A percentile compares a stretch with the other conserved stretches of the same genome.
Evolutionary conservation across 2,888 invertebrate species (phyloP).

Genomic region (Allolobophora icterica): DNA sequence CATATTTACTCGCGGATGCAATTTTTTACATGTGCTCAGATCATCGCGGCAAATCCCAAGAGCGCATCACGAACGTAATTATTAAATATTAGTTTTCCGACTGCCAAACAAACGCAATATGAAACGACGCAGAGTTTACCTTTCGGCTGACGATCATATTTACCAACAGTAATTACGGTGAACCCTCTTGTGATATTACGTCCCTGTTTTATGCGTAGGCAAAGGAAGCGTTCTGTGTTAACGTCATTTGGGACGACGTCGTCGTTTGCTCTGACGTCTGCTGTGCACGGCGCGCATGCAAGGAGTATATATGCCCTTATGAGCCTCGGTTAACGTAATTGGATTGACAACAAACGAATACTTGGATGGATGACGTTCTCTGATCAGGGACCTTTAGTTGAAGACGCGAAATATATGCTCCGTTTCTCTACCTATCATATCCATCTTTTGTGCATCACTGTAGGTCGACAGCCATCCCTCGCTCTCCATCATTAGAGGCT

Average conservation of each 20-base stretch:
- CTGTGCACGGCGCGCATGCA: not conserved
- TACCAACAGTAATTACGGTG: not conserved
- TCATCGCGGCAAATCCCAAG: slow-evolving; percentile 10
- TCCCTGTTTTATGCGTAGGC: not conserved
- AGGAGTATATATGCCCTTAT: not conserved
- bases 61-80: not conserved
- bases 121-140: not conserved
- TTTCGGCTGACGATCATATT: slow-evolving; percentile 17
- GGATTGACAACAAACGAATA: not conserved
- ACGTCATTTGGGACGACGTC: not conserved
- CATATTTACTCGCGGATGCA: not conserved
- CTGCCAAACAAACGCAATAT: not conserved
- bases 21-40: not conserved
- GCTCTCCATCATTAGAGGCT: not conserved
- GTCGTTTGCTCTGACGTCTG: not conserved
- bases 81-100: not conserved
- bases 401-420: not conserved
- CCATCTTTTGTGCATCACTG: too few species aligned
- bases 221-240: not conserved
- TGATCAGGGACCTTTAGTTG: not conserved
- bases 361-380: not conserved
- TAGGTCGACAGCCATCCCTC: not conserved
- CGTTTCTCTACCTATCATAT: too few species aligned
- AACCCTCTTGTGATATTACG: not conserved
- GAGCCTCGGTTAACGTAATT: not conserved